These are phyloP conservation scores for Vidua chalybeata DNA, from an alignment of 2,113 vertebrate genomes.

Conservation along the genomic window DNA sequence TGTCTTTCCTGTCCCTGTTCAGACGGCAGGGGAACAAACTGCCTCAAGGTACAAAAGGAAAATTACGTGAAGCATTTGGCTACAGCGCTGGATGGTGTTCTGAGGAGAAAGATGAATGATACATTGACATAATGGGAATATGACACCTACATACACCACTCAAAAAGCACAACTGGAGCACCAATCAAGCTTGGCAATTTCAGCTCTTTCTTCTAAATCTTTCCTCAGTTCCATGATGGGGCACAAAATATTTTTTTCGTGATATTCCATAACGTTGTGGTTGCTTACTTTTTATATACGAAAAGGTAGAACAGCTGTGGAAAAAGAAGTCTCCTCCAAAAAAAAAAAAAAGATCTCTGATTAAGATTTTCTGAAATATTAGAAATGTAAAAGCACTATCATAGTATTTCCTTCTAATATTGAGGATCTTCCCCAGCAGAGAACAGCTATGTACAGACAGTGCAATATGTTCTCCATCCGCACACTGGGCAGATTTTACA, in stretches of 20 bases:
- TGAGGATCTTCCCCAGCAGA: neutral
- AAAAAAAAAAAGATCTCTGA: neutral
- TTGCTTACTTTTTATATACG: neutral
- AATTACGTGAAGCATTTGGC: neutral
- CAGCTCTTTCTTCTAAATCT: neutral
- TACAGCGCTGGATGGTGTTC: neutral
- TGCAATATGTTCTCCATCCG: slow-evolving; percentile 28
- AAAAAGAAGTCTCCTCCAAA: neutral
- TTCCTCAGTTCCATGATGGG: neutral
- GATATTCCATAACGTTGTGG: neutral
- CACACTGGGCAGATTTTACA: slow-evolving; percentile 16
- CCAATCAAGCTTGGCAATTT: too few relatives aligned
- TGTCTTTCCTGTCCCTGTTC: neutral
- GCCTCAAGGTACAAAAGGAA: neutral
- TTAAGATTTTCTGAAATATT: neutral
- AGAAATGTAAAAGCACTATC: too few relatives aligned
- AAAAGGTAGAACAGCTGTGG: neutral
- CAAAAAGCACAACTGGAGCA: neutral
- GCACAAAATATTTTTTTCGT: neutral
- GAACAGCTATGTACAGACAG: slow-evolving; percentile 22
- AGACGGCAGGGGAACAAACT: neutral
- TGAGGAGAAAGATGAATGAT: neutral
- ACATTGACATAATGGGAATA: fast-evolving
- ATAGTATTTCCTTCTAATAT: neutral
- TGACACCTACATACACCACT: too few relatives aligned